phyloP scores from a whole-genome alignment of 2,113 vertebrate genomes.

The Clarias gariepinus region DNA sequence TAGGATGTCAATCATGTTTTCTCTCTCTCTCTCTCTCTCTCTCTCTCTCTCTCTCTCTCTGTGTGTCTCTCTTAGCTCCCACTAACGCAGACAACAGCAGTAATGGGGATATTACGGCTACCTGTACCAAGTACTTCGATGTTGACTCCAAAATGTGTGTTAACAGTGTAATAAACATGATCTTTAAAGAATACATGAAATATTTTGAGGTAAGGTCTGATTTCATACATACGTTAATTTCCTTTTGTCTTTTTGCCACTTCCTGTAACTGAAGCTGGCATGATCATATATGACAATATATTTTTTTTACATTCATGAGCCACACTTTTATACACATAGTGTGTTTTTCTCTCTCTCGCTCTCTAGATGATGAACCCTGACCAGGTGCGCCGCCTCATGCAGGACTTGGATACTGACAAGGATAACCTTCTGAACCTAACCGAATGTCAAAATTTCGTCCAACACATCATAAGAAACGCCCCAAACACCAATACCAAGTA shows the following conservation, averaged over 20 bases:
- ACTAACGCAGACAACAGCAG: too few relatives aligned
- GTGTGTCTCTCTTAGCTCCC: too few relatives aligned
- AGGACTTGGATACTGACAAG: conserved; percentile 14
- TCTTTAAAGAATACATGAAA: neutral
- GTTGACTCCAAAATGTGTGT: too few relatives aligned
- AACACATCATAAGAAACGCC: neutral
- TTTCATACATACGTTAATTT: neutral
- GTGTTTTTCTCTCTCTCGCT: conserved; percentile 24
- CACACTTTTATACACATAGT: neutral
- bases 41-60: too few relatives aligned
- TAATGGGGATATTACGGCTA: too few relatives aligned
- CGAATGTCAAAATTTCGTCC: conserved; percentile 32
- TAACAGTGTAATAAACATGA: too few relatives aligned
- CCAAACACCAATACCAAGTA: neutral
- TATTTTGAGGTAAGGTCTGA: too few relatives aligned
- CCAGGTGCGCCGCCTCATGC: conserved; percentile 4
- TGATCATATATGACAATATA: neutral
- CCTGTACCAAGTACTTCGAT: too few relatives aligned
- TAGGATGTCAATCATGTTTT: too few relatives aligned
- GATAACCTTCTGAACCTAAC: neutral
- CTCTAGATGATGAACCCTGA: conserved; percentile 4
- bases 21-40: too few relatives aligned
- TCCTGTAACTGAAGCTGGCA: neutral
- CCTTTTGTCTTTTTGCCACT: neutral
- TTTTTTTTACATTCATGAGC: neutral